Base-by-base conservation (phyloP, 2,888 invertebrate species). In the Falcaria lacertinaria region DNA sequence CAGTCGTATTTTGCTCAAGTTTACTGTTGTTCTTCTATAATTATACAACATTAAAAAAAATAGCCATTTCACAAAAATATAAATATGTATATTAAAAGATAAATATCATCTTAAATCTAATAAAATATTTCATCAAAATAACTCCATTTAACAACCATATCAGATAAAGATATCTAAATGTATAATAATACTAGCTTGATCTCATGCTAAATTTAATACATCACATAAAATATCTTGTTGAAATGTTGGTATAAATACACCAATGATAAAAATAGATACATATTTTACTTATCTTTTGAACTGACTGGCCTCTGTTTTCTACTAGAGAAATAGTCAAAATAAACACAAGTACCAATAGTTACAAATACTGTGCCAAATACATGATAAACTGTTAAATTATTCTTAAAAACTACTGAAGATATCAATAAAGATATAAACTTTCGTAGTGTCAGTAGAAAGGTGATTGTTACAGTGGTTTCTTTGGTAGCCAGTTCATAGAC, bases 401-500 rank as follows among this genome's bases (percentile, higher is more conserved):
- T 88, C 63, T 87, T 87, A 76, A 89, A 89, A 55, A 85, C 64
- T 62, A 87, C 3, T 0, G 84, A 71, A 0, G 89, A 88, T 55
- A 88, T 67, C 37, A 88, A 37, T 1, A 89, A 52, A 4, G 88
- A 88, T 0, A 78, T 47, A 58, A 89, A 89, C 44, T 83, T 88
- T 45, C 88, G 76, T 46, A 89, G 39, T 32, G 89, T 88, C 32
- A 89, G 47, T 54, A 89, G 80, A 54, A 87, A 85, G 13, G 86
- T 81, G 0, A 88, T 82, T 0, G 87, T 88, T 0, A 83, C 83
- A 0, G 86, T 75, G 2, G 75, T 76, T 51, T 88, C 85, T 46
- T 65, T 81, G 2, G 88, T 80, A 0, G 86, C 87, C 34, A 89
- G 52, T 17, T 78, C 60, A 33, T 89, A 84, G 34, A 88, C 89